Base-by-base conservation (phyloP, 2,113 vertebrate genomes). In the Coturnix japonica region DNA sequence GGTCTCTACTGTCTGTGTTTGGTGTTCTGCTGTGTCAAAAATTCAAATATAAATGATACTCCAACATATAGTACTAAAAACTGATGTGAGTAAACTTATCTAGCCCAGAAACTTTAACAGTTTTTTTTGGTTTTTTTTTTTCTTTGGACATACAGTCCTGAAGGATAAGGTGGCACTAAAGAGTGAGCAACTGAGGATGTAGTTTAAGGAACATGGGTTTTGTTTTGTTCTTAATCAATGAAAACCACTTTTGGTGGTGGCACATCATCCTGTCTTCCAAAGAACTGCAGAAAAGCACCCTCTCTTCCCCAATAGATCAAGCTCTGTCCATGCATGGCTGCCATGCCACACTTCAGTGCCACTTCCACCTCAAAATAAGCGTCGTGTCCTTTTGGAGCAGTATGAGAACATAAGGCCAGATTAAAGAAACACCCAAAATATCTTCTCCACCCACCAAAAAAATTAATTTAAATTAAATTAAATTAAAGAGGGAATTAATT, bases 301-400 rank as follows among this genome's bases (percentile, higher is more conserved):
- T 7, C 54, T 31, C 6, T 37, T 43, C n/a, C 21, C 49, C 46
- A 26, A 60, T 67, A 22, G 2, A 2, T 3, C 51, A 7, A 6
- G 13, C 3, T 39, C n/a, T 26, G 3, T 18, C 70, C 57, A 9
- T 0, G 0, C 23, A 25, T 25, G 0, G 8, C 13, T 20, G 7
- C n/a, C 2, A 0, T 0, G 5, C 31, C 53, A 25, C 54, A 33
- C 15, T 6, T 46, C 59, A 61, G 26, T 13, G 71, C 25, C 33
- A 22, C 13, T 25, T 61, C 25, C 33, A 22, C 13, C 28, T 61
- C 44, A 44, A 11, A 73, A 31, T 8, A 15, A 9, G 16, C 11
- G 14, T 6, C 6, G 0, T 3, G 21, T 13, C 63, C n/a, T 25
- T 20, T 66, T 23, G 56, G 18, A 51, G 66, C 33, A 7, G 44